A percentile compares a stretch with the other conserved stretches of the same genome.
These are phyloP conservation scores for Drosophila equinoxialis DNA, from an alignment of 1,140 invertebrate genomes.

Conservation along the genomic window DNA sequence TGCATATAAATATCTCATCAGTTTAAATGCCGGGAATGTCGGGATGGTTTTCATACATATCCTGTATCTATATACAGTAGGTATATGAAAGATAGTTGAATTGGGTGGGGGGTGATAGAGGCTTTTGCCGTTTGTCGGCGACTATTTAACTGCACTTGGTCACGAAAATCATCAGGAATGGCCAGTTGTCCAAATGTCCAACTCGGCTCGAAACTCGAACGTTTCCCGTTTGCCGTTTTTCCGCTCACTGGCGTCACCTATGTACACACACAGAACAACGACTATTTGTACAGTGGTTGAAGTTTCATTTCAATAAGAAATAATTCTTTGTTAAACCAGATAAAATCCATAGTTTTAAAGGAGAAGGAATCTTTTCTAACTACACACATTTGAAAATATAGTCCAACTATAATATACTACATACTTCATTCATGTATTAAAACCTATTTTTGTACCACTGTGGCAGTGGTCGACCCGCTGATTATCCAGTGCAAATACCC, in stretches of 20 bases:
- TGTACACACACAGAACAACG: not conserved
- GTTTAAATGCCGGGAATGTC: constrained; percentile 47
- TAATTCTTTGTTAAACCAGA: too few species aligned
- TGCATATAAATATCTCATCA: constrained; percentile 50
- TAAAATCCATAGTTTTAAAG: too few species aligned
- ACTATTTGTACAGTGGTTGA: constrained; percentile 30
- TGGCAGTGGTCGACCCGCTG: constrained; percentile 40
- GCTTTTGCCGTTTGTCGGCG: constrained; percentile 64
- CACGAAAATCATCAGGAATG: constrained; percentile 73
- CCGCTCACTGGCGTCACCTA: constrained; percentile 12
- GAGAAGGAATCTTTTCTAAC: too few species aligned
- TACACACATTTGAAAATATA: too few species aligned
- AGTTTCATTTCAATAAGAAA: too few species aligned
- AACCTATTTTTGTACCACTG: constrained; percentile 22
- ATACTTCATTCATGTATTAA: not conserved
- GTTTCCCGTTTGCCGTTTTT: constrained; percentile 59
- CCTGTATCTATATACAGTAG: constrained; percentile 25
- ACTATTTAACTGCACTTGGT: constrained; percentile 79
- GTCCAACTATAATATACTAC: too few species aligned
- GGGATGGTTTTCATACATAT: constrained; percentile 31
- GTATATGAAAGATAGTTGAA: constrained; percentile 14
- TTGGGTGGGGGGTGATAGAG: constrained; percentile 1
- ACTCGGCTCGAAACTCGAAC: constrained; percentile 27
- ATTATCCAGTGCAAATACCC: constrained; percentile 80
- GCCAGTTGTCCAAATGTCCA: constrained; percentile 28